phyloP scores from a whole-genome alignment of 2,113 vertebrate genomes.

The rat (Rattus norvegicus) region GRCr8 NC_086032.1:64060501-64061000 shows the following conservation, averaged over 20 bases:
- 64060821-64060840: not conserved
- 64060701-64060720: not conserved
- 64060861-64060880: not conserved
- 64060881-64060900: not conserved
- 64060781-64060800: not conserved
- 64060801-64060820: not conserved
- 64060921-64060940: no score
- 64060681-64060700: not conserved
- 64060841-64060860: not conserved
- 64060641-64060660: not conserved
- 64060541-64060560: not conserved
- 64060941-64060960: not conserved
- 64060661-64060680: not conserved
- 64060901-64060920: not conserved
- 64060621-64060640: not conserved
- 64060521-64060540: not conserved
- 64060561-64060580: not conserved
- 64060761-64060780: not conserved
- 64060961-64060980: not conserved
- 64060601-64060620: not conserved
- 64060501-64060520: not conserved
- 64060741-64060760: conserved; percentile 12
- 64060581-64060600: not conserved
- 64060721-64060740: not conserved
- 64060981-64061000: not conserved